Conservation (phyloP, 1,140 invertebrate genomes). For the Drosophila setifemur region DNA sequence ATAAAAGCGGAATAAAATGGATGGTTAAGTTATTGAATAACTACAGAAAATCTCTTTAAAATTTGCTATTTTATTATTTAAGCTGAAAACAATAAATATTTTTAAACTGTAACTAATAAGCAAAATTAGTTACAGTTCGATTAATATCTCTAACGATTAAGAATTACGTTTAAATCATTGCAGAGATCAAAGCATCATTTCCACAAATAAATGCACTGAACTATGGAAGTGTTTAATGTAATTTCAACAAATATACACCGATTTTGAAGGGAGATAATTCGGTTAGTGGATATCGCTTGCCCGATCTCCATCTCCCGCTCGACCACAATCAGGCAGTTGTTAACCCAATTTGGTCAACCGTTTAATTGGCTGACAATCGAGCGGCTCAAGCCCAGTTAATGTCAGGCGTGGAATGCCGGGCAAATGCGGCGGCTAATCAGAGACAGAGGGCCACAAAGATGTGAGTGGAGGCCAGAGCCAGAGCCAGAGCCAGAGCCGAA, state of each 20-base stretch:
- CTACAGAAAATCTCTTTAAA: too few species aligned
- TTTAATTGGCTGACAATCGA: conserved; percentile 67
- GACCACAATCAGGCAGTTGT: conserved; percentile 15
- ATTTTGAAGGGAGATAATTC: not conserved
- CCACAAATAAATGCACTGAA: not conserved
- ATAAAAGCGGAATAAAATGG: too few species aligned
- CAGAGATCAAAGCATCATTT: not conserved
- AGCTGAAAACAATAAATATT: too few species aligned
- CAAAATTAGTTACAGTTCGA: not conserved
- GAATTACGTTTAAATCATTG: not conserved
- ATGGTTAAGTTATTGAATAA: too few species aligned
- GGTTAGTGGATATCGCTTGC: not conserved
- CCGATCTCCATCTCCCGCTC: not conserved
- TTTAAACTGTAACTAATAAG: too few species aligned
- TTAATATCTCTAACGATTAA: not conserved
- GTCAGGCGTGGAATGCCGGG: conserved; percentile 65
- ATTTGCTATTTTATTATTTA: too few species aligned
- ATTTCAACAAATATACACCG: not conserved
- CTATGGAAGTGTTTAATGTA: not conserved
- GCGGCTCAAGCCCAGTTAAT: conserved; percentile 17
- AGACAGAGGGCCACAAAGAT: conserved; percentile 43
- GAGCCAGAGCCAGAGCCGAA: not conserved
- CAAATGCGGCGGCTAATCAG: conserved; percentile 72
- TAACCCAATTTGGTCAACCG: conserved; percentile 64
- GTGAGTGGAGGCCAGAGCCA: conserved; percentile 9